phyloP scores from a whole-genome alignment of 2,888 invertebrate species.

The Drosophila recens region DNA sequence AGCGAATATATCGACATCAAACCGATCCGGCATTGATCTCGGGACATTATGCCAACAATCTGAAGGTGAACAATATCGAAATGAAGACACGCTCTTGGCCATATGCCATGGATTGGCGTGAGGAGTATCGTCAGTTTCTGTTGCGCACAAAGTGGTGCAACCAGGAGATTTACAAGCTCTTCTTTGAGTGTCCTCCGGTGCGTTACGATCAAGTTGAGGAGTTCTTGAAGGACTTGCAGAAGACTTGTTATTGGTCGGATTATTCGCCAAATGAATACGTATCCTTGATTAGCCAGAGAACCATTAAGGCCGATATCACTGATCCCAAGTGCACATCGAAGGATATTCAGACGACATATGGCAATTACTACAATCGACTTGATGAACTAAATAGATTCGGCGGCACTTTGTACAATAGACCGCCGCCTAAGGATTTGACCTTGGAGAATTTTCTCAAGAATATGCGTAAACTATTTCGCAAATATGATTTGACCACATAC shows the following conservation, averaged over 20 bases:
- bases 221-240: constrained; percentile 51
- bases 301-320: background rate
- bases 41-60: constrained; percentile 62
- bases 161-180: constrained; percentile 55
- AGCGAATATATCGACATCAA: constrained; percentile 43
- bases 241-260: constrained; percentile 52
- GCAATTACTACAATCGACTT: constrained; percentile 72
- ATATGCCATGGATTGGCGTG: constrained; percentile 69
- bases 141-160: constrained; percentile 66
- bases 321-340: constrained; percentile 19
- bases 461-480: constrained; percentile 66
- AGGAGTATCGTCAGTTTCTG: constrained; percentile 64
- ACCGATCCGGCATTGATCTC: constrained; percentile 55
- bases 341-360: constrained; percentile 77
- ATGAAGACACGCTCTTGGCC: constrained; percentile 64
- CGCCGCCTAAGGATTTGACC: constrained; percentile 26
- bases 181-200: constrained; percentile 65
- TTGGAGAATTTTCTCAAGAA: constrained; percentile 46
- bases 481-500: constrained; percentile 72
- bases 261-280: constrained; percentile 62
- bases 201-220: constrained; percentile 36
- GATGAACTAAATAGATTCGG: constrained; percentile 61
- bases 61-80: constrained; percentile 49
- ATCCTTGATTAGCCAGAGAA: constrained; percentile 54
- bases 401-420: constrained; percentile 32